Percentiles rank a stretch among this genome's conserved stretches.
These are phyloP conservation scores for Thamnaconus septentrionalis DNA, from an alignment of 2,113 vertebrate species.

Conservation along the genomic window DNA sequence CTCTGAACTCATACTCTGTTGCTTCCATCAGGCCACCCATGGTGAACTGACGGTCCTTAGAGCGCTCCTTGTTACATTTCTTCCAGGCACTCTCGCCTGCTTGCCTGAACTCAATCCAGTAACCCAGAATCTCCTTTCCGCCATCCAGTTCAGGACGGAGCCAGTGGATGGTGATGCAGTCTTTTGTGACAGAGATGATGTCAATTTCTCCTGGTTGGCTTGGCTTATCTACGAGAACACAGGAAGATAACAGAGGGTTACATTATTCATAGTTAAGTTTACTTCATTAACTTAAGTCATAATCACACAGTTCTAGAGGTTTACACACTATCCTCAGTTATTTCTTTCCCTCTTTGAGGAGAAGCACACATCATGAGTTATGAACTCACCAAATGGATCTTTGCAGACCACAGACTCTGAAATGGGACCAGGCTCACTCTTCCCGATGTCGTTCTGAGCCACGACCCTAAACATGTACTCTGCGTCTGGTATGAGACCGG, in stretches of 20 bases:
- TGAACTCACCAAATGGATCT: constrained; percentile 95
- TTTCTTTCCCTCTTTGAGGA: background rate
- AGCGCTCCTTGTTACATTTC: constrained; percentile 93
- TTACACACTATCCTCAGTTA: background rate
- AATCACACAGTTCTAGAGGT: no score
- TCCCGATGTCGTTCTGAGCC: constrained; percentile 94
- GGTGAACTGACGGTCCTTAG: constrained; percentile 94
- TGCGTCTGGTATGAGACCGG: constrained; percentile 94
- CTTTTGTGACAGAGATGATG: constrained; percentile 91
- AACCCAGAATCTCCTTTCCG: constrained; percentile 96
- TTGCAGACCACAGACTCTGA: constrained; percentile 94
- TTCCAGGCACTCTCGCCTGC: constrained; percentile 96
- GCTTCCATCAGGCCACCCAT: constrained; percentile 94
- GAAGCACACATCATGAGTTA: background rate
- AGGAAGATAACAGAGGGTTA: background rate
- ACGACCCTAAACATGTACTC: constrained; percentile 96
- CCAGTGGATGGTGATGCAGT: constrained; percentile 96
- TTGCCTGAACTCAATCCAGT: constrained; percentile 95
- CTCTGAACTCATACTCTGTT: constrained; percentile 95
- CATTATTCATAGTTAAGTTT: background rate
- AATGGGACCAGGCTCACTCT: constrained; percentile 88
- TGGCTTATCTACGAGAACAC: constrained; percentile 86
- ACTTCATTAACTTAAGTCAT: background rate
- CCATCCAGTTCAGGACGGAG: constrained; percentile 92
- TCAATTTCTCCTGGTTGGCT: constrained; percentile 98